A percentile compares a stretch with the other conserved stretches of the same genome.
Conservation (phyloP, 2,113 vertebrate genomes). For the Casuarius casuarius region DNA sequence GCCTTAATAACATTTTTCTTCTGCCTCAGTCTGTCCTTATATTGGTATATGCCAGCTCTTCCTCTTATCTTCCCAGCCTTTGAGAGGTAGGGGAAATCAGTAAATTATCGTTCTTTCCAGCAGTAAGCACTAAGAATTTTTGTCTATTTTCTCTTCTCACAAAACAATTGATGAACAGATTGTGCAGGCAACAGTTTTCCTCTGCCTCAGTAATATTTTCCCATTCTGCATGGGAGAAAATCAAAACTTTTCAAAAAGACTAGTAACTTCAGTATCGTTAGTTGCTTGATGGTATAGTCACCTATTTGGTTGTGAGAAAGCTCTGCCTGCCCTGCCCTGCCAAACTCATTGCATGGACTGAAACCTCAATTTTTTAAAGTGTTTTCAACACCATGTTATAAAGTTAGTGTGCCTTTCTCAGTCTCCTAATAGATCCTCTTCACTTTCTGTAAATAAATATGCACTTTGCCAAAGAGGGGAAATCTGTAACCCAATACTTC, state of each 20-base stretch:
- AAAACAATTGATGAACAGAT: neutral
- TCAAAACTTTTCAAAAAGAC: neutral
- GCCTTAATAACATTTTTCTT: neutral
- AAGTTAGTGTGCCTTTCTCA: neutral
- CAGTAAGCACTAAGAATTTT: neutral
- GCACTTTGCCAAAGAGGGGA: neutral
- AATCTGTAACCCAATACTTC: neutral
- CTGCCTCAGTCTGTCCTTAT: neutral
- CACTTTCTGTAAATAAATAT: neutral
- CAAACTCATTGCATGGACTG: neutral
- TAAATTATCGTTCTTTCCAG: neutral
- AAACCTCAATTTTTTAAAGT: neutral
- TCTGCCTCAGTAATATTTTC: neutral
- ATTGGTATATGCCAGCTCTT: neutral
- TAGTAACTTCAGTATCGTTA: neutral
- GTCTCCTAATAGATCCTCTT: neutral
- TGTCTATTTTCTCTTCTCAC: neutral
- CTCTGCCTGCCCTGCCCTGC: neutral
- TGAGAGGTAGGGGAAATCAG: neutral
- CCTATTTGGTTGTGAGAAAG: neutral
- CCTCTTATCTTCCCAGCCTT: neutral
- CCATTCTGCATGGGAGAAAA: neutral
- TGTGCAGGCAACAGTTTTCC: neutral
- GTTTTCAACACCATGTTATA: neutral
- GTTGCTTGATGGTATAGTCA: neutral